A percentile compares a stretch with the other conserved stretches of the same genome.
These are phyloP conservation scores for Sandelia bainsii DNA, from an alignment of 2,797 vertebrate genomes.

Conservation along the genomic window DNA sequence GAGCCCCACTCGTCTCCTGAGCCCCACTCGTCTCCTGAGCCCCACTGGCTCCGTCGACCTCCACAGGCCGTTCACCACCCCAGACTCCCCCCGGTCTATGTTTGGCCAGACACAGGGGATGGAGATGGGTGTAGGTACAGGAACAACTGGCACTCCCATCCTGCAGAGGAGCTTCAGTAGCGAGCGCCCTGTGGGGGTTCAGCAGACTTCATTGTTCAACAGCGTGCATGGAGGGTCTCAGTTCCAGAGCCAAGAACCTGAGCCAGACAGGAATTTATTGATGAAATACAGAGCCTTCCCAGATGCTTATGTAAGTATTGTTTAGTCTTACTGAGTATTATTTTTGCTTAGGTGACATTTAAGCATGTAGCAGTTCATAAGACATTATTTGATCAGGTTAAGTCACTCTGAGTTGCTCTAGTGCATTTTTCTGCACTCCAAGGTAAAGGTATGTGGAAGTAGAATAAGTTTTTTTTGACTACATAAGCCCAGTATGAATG, in stretches of 20 bases:
- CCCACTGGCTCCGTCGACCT: constrained; percentile 60
- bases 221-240: constrained; percentile 38
- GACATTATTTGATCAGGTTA: too few species aligned
- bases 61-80: constrained; percentile 39
- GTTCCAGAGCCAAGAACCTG: constrained; percentile 56
- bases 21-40: constrained; percentile 51
- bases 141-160: constrained; percentile 10
- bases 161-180: constrained; percentile 77
- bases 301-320: constrained; percentile 86
- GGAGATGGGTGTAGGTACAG: constrained; percentile 12
- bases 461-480: too few species aligned
- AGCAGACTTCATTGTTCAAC: constrained; percentile 48
- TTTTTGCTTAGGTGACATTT: not conserved
- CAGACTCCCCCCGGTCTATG: constrained; percentile 39
- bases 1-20: constrained; percentile 56
- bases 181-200: constrained; percentile 41
- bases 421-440: not conserved
- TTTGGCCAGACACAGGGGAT: constrained; percentile 37
- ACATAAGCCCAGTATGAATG: not conserved
- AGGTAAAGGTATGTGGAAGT: not conserved
- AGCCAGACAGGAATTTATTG: constrained; percentile 51
- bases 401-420: too few species aligned
- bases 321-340: not conserved
- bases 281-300: constrained; percentile 85
- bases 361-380: not conserved